Evolutionary conservation across 2,113 vertebrate genomes (phyloP).

Genomic region (Prionailurus viverrinus): DNA sequence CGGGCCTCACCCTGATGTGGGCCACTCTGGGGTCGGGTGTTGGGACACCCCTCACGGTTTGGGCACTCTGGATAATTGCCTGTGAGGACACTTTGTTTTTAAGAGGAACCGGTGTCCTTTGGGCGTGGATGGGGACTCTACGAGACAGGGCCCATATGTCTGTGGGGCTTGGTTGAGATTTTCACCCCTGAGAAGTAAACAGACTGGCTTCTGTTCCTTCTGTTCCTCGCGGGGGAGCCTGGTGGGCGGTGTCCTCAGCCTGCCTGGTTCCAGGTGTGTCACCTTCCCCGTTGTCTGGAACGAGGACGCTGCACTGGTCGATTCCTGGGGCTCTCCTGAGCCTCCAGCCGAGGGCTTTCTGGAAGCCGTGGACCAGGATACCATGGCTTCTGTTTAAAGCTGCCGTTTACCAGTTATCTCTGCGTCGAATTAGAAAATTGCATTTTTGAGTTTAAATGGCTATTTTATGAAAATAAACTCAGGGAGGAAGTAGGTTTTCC

Average conservation of each 20-base stretch:
- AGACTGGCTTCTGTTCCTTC: rapidly evolving
- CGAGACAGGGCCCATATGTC: rapidly evolving
- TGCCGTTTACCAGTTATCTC: not conserved
- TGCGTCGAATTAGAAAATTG: not conserved
- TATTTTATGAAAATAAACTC: not conserved
- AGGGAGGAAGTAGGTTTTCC: conserved; percentile 13
- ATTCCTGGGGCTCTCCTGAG: not conserved
- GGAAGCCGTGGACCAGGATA: not conserved
- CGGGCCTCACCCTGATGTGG: rapidly evolving
- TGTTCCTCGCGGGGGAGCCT: not conserved
- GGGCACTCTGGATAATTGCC: rapidly evolving
- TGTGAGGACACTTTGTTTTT: not conserved
- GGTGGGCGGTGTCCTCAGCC: not conserved
- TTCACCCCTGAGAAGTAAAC: rapidly evolving
- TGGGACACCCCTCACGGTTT: rapidly evolving
- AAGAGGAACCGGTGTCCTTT: not conserved
- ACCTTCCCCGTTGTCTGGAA: rapidly evolving
- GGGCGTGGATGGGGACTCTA: not conserved
- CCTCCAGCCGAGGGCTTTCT: not conserved
- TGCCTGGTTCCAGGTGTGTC: not conserved
- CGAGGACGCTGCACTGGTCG: not conserved
- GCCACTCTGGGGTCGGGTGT: rapidly evolving
- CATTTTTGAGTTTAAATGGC: conserved; percentile 2
- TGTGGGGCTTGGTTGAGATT: not conserved
- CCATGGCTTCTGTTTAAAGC: not conserved